Evolutionary conservation across 2,888 invertebrate genomes (phyloP).

Genomic region (Bibio marci): DNA sequence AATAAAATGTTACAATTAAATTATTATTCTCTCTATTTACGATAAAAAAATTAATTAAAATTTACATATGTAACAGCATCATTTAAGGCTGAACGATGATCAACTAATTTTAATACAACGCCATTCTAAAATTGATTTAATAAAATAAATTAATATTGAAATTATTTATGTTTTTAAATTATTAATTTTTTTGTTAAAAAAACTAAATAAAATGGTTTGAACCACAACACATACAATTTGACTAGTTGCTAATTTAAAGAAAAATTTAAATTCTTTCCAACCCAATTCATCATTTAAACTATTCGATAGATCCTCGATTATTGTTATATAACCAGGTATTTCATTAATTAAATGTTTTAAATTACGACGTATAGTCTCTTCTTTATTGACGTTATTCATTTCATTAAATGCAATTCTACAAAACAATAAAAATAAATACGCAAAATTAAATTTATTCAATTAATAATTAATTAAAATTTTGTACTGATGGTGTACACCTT

Average conservation of each 20-base stretch:
- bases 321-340: constrained; percentile 40
- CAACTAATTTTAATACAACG: constrained; percentile 32
- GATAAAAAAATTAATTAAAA: not conserved
- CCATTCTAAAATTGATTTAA: constrained; percentile 25
- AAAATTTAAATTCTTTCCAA: constrained; percentile 43
- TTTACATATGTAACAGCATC: constrained; percentile 32
- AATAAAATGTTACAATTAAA: not conserved
- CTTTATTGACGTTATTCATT: constrained; percentile 40
- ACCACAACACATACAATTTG: constrained; percentile 38
- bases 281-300: constrained; percentile 43
- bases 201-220: constrained; percentile 1
- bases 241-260: constrained; percentile 42
- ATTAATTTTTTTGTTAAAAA: not conserved
- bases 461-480: no score
- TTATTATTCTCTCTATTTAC: not conserved
- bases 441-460: constrained; percentile 4
- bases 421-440: no score
- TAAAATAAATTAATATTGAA: not conserved
- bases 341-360: constrained; percentile 44
- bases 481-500: no score
- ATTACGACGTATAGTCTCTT: constrained; percentile 40
- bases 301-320: constrained; percentile 41
- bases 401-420: constrained; percentile 40
- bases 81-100: constrained; percentile 32
- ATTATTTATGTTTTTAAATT: not conserved